Conservation (phyloP, 2,797 vertebrate species). For the Anguilla marmorata region DNA sequence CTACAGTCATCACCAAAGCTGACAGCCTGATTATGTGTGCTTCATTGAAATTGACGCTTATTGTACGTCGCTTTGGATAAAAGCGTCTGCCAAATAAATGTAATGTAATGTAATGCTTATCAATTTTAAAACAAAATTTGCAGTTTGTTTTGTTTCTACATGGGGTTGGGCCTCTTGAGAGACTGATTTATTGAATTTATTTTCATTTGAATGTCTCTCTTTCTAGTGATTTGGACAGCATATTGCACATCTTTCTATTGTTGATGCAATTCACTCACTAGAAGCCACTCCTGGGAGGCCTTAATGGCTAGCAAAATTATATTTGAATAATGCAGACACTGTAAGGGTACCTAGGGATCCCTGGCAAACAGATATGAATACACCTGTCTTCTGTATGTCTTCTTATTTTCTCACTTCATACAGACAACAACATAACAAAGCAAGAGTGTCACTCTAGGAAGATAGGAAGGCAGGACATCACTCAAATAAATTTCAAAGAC, state of each 20-base stretch:
- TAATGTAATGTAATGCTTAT: background rate
- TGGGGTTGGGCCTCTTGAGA: background rate
- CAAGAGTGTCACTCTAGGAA: background rate
- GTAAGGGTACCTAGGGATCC: background rate
- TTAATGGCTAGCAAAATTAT: background rate
- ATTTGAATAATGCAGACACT: background rate
- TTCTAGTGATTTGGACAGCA: background rate
- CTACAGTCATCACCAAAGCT: background rate
- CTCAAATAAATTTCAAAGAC: too few relatives aligned
- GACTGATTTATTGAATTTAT: background rate
- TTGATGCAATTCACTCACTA: background rate
- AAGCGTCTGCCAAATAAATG: too few relatives aligned
- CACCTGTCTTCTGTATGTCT: background rate
- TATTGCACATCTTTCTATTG: background rate
- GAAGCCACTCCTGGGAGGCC: background rate
- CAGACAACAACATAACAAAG: background rate
- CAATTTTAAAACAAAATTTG: background rate
- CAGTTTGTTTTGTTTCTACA: background rate
- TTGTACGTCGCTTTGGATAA: too few relatives aligned
- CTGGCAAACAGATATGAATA: background rate
- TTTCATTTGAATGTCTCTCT: background rate
- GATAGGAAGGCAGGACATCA: too few relatives aligned
- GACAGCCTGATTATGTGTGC: too few relatives aligned
- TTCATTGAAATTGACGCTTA: background rate
- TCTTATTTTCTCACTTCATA: background rate